Evolutionary conservation across 1,140 invertebrate genomes (phyloP).

Genomic region (Adelges cooleyi): DNA sequence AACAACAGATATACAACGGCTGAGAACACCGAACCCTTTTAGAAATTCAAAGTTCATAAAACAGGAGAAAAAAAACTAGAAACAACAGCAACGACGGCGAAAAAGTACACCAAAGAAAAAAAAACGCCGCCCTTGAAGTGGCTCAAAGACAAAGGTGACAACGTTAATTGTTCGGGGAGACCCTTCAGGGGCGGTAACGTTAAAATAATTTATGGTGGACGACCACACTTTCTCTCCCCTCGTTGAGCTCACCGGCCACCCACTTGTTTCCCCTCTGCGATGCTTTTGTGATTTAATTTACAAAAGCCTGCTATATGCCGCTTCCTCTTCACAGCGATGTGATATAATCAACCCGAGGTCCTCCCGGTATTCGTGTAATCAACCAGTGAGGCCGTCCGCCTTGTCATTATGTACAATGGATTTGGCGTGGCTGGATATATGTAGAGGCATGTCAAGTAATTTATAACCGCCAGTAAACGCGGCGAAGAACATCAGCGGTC

Average conservation of each 20-base stretch:
- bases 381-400: too few relatives aligned
- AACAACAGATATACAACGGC: neutral
- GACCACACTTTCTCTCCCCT: neutral
- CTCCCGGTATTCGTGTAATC: too few relatives aligned
- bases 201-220: slow-evolving; percentile 23
- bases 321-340: neutral
- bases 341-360: too few relatives aligned
- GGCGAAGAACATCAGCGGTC: too few relatives aligned
- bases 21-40: neutral
- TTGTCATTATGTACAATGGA: too few relatives aligned
- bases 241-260: neutral
- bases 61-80: neutral
- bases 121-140: neutral
- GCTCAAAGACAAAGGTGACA: slow-evolving; percentile 18
- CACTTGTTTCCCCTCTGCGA: neutral
- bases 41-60: neutral
- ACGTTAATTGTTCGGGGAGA: slow-evolving; percentile 2
- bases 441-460: too few relatives aligned
- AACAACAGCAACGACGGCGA: too few relatives aligned
- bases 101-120: neutral
- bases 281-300: slow-evolving; percentile 28
- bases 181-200: neutral
- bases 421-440: too few relatives aligned
- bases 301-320: neutral
- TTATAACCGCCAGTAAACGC: too few relatives aligned